Evolutionary conservation across 2,797 vertebrate genomes (phyloP), one percentile per base, ranked within the genome.

Genomic region (Neostethus bicornis): DNA sequence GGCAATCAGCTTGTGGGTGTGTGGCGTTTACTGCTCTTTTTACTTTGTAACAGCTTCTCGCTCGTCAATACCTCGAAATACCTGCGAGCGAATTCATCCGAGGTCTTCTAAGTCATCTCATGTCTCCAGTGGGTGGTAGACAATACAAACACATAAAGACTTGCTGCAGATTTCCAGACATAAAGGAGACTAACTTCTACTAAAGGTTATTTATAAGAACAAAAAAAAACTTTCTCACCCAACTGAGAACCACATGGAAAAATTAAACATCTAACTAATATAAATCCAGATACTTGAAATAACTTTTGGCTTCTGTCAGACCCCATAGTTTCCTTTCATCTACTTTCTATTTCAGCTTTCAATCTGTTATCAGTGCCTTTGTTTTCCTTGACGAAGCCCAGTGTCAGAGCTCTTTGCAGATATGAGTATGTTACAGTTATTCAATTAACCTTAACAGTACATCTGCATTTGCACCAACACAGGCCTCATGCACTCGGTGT

Each of bases 371-470:
- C 42, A 51, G 59, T 60, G 60, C 76, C 73, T 82, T 75, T 77
- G 73, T 81, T 82, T 76, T 48, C 48, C 60, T n/a, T 75, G 75
- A 83, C 75, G 80, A 78, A 75, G 72, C 66, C 65, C 67, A 76
- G 69, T 75, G 80, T 74, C 24, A 31, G 43, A 17, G 59, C 20
- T 72, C 77, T 83, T 75, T 86, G 85, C 80, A 75, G 75, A 71
- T 61, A 65, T 66, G 77, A 72, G 57, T 58, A 60, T 62, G 73
- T 77, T 70, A 74, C 79, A 83, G 78, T 83, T 81, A 81, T 75
- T 75, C 77, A 72, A 44, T 47, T n/a, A n/a, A n/a, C n/a, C n/a
- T n/a, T n/a, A n/a, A n/a, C n/a, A n/a, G n/a, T n/a, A n/a, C n/a
- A n/a, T n/a, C n/a, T n/a, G n/a, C n/a, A n/a, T n/a, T n/a, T n/a